A percentile compares a stretch with the other conserved stretches of the same genome.
Evolutionary conservation across 2,888 invertebrate species (phyloP).

Genomic region (Celastrina argiolus): DNA sequence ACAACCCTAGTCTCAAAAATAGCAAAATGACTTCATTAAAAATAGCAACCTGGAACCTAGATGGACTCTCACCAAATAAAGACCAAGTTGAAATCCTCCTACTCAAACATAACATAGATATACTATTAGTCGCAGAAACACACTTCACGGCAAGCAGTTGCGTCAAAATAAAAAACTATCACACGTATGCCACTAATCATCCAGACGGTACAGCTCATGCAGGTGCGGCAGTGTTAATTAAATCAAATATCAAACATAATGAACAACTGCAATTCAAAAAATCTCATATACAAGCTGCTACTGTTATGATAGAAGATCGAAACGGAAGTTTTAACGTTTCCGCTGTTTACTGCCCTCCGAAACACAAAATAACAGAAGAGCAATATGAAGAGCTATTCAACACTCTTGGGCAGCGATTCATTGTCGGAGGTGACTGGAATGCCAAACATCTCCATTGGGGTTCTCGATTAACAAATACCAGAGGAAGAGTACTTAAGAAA

Average conservation of each 20-base stretch:
- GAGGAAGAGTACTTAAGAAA: not conserved
- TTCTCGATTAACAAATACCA: not conserved
- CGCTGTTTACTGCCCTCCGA: conserved; percentile 19
- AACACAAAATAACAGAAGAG: not conserved
- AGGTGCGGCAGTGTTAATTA: conserved; percentile 13
- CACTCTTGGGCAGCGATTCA: not conserved
- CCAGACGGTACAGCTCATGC: conserved; percentile 17
- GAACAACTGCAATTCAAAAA: not conserved
- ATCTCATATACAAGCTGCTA: conserved; percentile 8
- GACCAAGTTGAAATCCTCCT: no score
- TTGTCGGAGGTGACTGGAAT: conserved; percentile 15
- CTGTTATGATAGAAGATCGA: conserved; percentile 8
- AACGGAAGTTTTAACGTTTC: not conserved
- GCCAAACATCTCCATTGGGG: not conserved
- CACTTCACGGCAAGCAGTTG: not conserved
- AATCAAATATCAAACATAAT: conserved; percentile 7
- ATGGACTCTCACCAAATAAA: not conserved
- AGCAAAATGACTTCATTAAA: not conserved
- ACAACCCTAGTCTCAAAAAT: not conserved
- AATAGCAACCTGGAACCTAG: not conserved
- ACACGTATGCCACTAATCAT: conserved; percentile 9
- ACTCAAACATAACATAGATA: no score
- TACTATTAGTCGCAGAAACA: not conserved
- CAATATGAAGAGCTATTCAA: not conserved
- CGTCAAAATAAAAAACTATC: not conserved